Conservation (phyloP, 2,888 invertebrate species). For the Lasioglossum figueresi region DNA sequence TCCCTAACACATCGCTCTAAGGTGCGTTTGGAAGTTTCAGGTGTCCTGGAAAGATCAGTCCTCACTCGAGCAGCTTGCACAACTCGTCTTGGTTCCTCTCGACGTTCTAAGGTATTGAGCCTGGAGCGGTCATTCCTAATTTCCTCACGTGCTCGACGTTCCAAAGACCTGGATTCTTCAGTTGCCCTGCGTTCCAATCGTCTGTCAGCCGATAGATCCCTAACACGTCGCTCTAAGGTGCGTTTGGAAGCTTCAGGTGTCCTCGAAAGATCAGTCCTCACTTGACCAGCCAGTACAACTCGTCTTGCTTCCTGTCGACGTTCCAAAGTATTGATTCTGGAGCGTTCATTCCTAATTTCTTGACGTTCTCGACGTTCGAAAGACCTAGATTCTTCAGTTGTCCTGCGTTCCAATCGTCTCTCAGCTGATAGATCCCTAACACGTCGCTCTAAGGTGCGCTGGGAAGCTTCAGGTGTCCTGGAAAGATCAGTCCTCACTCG, state of each 20-base stretch:
- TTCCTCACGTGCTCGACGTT: constrained; percentile 7
- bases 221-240: not conserved
- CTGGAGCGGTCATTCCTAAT: constrained; percentile 8
- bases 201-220: not conserved
- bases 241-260: not conserved
- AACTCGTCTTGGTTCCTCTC: not conserved
- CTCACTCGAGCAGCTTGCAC: not conserved
- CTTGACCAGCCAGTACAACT: not conserved
- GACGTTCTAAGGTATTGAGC: too few species aligned
- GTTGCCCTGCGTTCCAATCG: not conserved
- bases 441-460: not conserved
- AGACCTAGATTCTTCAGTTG: not conserved
- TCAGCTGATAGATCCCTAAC: not conserved
- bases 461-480: not conserved
- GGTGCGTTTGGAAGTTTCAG: not conserved
- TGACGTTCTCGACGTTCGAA: not conserved
- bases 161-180: not conserved
- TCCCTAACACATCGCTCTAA: not conserved
- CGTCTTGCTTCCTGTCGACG: not conserved
- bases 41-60: not conserved
- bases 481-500: not conserved
- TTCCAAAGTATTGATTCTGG: not conserved
- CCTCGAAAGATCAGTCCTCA: not conserved
- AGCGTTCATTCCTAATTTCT: constrained; percentile 7
- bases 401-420: not conserved